phyloP scores from a whole-genome alignment of 2,797 vertebrate species.

The Poeciliopsis gracilis region DNA sequence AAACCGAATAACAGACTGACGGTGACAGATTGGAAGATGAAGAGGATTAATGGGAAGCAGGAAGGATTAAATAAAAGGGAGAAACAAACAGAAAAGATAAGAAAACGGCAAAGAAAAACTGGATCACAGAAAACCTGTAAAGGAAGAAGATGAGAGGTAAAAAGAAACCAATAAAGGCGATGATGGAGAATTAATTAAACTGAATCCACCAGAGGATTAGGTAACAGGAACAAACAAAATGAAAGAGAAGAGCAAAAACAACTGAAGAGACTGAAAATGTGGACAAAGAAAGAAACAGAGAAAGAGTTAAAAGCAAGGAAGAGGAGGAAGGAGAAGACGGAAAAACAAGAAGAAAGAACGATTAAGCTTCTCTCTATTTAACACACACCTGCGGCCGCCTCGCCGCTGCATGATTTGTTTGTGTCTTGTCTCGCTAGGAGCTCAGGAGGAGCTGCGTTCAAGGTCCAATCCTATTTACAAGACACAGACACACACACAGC shows the following conservation, averaged over 20 bases:
- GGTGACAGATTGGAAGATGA: not conserved
- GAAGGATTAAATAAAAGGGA: not conserved
- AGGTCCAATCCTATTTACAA: constrained; percentile 59
- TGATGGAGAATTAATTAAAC: not conserved
- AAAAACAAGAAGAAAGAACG: not conserved
- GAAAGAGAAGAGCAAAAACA: not conserved
- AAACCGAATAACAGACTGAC: not conserved
- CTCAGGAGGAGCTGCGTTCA: constrained; percentile 52
- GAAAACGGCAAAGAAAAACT: not conserved
- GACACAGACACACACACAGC: constrained; percentile 32
- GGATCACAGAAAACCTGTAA: not conserved
- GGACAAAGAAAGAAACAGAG: not conserved
- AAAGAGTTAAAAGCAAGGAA: not conserved
- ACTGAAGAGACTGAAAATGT: not conserved
- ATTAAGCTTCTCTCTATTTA: constrained; percentile 8
- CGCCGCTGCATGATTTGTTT: constrained; percentile 51
- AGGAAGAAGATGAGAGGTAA: not conserved
- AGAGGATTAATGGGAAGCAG: not conserved
- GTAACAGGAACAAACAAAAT: not conserved
- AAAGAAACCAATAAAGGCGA: not conserved
- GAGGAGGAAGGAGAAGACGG: not conserved
- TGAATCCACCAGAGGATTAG: not conserved
- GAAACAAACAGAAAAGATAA: not conserved
- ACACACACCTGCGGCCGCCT: constrained; percentile 40
- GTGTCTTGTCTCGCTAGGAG: constrained; percentile 48